phyloP scores from a whole-genome alignment of 1,140 invertebrate genomes.

The Tigriopus japonicus region DNA sequence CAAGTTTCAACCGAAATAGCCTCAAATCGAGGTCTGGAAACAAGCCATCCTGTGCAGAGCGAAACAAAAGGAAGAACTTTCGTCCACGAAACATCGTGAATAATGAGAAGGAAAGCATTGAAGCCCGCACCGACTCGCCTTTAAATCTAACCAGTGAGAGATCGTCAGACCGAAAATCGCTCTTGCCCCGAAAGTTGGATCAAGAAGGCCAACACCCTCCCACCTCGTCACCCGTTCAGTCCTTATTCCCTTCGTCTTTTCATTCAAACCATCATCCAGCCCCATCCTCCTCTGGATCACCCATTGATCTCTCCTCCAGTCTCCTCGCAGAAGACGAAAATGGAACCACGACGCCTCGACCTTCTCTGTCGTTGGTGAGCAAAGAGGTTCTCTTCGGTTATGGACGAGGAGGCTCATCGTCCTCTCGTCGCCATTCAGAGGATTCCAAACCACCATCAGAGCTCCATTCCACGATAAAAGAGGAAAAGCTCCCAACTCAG shows the following conservation, averaged over 20 bases:
- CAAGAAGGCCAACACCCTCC: not conserved
- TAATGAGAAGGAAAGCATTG: constrained; percentile 29
- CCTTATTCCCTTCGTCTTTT: not conserved
- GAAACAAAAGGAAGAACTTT: constrained; percentile 45
- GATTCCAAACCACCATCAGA: too few relatives aligned
- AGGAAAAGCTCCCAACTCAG: too few relatives aligned
- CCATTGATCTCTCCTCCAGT: not conserved
- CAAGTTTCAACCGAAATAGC: too few relatives aligned
- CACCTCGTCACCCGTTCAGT: not conserved
- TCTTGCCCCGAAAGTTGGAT: not conserved
- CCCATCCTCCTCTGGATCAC: not conserved
- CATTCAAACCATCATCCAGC: not conserved
- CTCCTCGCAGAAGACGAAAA: not conserved
- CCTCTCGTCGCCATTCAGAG: not conserved
- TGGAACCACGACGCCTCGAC: not conserved
- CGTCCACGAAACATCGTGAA: constrained; percentile 37
- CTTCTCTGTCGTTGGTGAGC: not conserved
- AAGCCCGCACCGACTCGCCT: constrained; percentile 19
- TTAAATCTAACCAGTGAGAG: not conserved
- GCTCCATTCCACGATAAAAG: too few relatives aligned
- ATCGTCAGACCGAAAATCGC: not conserved
- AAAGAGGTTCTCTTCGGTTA: not conserved
- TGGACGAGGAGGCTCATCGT: not conserved
- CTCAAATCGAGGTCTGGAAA: too few relatives aligned
- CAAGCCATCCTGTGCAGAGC: not conserved